Evolutionary conservation across 1,140 invertebrate genomes (phyloP), one percentile per base, ranked within the genome.

Genomic region (Drosophila santomea): DNA sequence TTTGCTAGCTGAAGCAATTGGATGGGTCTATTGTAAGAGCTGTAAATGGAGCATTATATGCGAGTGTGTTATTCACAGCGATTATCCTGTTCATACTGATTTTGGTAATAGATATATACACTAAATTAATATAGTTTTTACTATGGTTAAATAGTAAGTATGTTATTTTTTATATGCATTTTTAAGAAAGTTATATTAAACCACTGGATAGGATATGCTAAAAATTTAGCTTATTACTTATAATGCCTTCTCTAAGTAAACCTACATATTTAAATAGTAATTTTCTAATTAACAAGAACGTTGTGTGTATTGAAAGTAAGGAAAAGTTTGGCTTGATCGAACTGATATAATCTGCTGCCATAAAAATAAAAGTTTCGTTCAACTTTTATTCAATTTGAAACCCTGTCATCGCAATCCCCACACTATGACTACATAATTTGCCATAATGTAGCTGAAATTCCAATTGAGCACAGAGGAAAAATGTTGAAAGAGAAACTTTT

Each of bases 361-460:
- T 71, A 71, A 68, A 57, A 51, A 35, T 15, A 56, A 48, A 71
- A 71, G 51, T 71, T 71, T 25, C 51, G 1, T 25, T 10, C 36
- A 68, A 68, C 36, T 69, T 69, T 20, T 23, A 14, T 66, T 54
- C 62, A 47, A 69, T 55, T 55, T 17, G 10, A 48, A 23, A 7
- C 35, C 41, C 47, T 39, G 41, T n/a, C 47, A 15, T 20, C 3
- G 6, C 4, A n/a, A 3, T 7, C 14, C 15, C 6, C 38, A 4
- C 4, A 44, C n/a, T 71, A 64, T 67, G 45, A 66, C 47, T 72
- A 69, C 71, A 78, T 86, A 86, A 86, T 86, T 78, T 78, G 28
- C 62, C 78, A 81, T 86, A 82, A 86, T 81, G 71, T 82, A 75
- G 77, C 81, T 76, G 75, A 68, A 86, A 88, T 86, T 88, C 73